phyloP scores from a whole-genome alignment of 1,140 invertebrate species.

The Macrotrachela quadricornifera region DNA sequence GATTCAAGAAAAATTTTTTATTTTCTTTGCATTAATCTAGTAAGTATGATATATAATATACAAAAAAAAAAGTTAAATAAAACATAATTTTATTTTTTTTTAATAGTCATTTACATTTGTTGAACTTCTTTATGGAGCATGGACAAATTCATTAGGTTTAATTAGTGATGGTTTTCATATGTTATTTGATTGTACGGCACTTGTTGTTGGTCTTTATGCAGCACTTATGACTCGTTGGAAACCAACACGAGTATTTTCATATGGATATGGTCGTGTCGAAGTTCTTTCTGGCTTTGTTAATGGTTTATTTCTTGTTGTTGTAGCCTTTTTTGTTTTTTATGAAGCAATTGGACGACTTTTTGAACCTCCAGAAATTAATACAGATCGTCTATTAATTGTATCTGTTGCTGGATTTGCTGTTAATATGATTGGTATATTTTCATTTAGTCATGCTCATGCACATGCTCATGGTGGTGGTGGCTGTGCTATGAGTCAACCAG shows the following conservation, averaged over 20 bases:
- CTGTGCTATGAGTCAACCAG: conserved; percentile 4
- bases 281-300: conserved; percentile 88
- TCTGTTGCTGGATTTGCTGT: conserved; percentile 75
- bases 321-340: conserved; percentile 83
- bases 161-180: conserved; percentile 98
- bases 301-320: conserved; percentile 75
- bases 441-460: conserved; percentile 57
- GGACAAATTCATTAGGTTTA: conserved; percentile 70
- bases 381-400: conserved; percentile 42
- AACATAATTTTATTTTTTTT: no score
- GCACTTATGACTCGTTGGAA: conserved; percentile 61
- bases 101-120: conserved; percentile 50
- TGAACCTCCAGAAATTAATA: conserved; percentile 38
- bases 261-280: conserved; percentile 88
- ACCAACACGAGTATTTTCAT: conserved; percentile 74
- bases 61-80: no score
- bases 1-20: conserved; percentile 36
- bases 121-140: conserved; percentile 76
- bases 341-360: conserved; percentile 57
- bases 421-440: conserved; percentile 83
- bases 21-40: conserved; percentile 34
- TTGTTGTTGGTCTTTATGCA: conserved; percentile 71
- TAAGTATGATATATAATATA: no score
- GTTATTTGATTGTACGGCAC: conserved; percentile 92
- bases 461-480: conserved; percentile 14